Percentiles rank a stretch among this genome's conserved stretches.
Evolutionary conservation across 2,113 vertebrate genomes (phyloP).

Genomic region (Mormoops blainvillei): DNA sequence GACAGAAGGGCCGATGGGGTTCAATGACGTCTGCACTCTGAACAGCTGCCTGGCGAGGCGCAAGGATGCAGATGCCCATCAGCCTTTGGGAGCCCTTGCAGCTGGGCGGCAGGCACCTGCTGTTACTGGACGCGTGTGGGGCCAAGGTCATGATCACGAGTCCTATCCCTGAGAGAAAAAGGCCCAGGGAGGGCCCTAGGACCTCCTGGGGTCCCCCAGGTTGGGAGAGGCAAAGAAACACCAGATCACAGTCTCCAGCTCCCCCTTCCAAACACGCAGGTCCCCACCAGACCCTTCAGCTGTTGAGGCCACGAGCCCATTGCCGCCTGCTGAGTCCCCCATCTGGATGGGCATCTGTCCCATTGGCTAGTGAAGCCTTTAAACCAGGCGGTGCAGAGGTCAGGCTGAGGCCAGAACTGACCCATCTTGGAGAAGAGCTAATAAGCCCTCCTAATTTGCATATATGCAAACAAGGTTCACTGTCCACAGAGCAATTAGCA

Average conservation of each 20-base stretch:
- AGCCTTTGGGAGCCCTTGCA: background rate
- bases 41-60: background rate
- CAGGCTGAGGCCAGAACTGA: background rate
- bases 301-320: background rate
- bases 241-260: background rate
- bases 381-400: background rate
- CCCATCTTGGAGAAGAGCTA: constrained; percentile 26
- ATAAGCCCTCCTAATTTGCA: constrained; percentile 53
- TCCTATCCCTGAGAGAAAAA: background rate
- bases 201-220: background rate
- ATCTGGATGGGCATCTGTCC: constrained; percentile 46
- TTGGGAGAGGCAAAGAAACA: background rate
- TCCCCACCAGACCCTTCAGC: background rate
- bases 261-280: background rate
- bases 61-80: background rate
- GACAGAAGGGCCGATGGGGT: background rate
- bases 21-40: accelerated
- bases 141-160: background rate
- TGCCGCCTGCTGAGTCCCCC: background rate
- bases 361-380: background rate
- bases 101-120: background rate
- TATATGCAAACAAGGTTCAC: constrained; percentile 70
- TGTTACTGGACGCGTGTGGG: background rate
- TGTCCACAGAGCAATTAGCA: constrained; percentile 23
- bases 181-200: background rate